These are phyloP conservation scores for Sisyra nigra DNA, from an alignment of 2,888 invertebrate genomes.

Conservation along the genomic window DNA sequence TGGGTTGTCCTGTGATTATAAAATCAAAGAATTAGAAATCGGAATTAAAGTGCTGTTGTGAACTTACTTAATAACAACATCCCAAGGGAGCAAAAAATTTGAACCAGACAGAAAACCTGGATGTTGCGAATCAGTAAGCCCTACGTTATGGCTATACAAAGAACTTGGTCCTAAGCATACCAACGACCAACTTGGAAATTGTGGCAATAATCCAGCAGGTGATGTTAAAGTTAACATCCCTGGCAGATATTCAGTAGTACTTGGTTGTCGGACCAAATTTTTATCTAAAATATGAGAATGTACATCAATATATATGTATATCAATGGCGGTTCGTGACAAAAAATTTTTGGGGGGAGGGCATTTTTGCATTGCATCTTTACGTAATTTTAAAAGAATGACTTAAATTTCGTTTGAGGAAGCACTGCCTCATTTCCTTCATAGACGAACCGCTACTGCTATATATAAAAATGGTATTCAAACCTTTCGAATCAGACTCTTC, in stretches of 20 bases:
- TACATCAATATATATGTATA: too few species aligned
- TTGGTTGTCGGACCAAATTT: constrained; percentile 46
- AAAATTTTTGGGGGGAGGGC: too few species aligned
- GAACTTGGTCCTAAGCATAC: constrained; percentile 81
- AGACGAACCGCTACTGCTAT: too few species aligned
- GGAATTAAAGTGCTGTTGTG: background rate
- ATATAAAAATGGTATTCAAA: too few species aligned
- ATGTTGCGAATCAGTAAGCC: constrained; percentile 68
- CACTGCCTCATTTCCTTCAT: too few species aligned
- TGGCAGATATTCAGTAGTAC: constrained; percentile 80
- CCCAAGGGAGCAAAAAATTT: constrained; percentile 88
- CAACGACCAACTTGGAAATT: constrained; percentile 82
- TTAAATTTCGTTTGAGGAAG: too few species aligned
- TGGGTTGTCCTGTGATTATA: constrained; percentile 5
- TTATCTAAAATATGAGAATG: constrained; percentile 27
- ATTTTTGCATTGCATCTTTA: too few species aligned
- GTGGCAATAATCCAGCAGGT: constrained; percentile 61
- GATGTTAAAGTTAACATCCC: constrained; percentile 77
- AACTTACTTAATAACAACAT: constrained; percentile 44
- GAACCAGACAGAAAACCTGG: constrained; percentile 81
- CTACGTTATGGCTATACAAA: constrained; percentile 75
- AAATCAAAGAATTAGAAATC: background rate
- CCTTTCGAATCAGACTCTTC: constrained; percentile 16
- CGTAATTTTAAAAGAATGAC: too few species aligned
- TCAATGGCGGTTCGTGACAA: too few species aligned